Conservation (phyloP, 2,888 invertebrate genomes). For the Pomacea canaliculata region DNA sequence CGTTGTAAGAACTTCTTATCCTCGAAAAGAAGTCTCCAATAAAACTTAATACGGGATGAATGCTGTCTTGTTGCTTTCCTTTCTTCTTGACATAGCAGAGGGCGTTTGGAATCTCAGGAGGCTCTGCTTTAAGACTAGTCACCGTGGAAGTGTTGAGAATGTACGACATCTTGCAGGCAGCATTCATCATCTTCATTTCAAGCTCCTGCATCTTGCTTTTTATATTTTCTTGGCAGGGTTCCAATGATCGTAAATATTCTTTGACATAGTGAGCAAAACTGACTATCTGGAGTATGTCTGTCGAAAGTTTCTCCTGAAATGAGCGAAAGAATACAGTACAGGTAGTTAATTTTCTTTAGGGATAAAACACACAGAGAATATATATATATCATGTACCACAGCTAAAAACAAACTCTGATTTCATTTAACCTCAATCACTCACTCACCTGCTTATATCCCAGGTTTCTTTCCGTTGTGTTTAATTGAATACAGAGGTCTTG, state of each 20-base stretch:
- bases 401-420: too few relatives aligned
- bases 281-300: not conserved
- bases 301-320: not conserved
- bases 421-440: too few relatives aligned
- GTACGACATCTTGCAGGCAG: too few relatives aligned
- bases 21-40: not conserved
- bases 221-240: not conserved
- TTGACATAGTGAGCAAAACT: not conserved
- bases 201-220: not conserved
- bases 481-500: too few relatives aligned
- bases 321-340: not conserved
- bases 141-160: too few relatives aligned
- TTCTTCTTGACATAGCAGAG: not conserved
- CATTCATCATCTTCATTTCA: not conserved
- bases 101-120: too few relatives aligned
- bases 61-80: conserved; percentile 3
- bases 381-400: too few relatives aligned
- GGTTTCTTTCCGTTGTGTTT: too few relatives aligned
- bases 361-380: too few relatives aligned
- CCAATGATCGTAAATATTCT: not conserved
- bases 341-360: too few relatives aligned
- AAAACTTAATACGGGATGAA: not conserved
- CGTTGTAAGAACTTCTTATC: not conserved
- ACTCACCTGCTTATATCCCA: too few relatives aligned
- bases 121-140: too few relatives aligned